A percentile compares a stretch with the other conserved stretches of the same genome.
Evolutionary conservation across 2,888 invertebrate species (phyloP).

Genomic region (Xanthorhoe designata): DNA sequence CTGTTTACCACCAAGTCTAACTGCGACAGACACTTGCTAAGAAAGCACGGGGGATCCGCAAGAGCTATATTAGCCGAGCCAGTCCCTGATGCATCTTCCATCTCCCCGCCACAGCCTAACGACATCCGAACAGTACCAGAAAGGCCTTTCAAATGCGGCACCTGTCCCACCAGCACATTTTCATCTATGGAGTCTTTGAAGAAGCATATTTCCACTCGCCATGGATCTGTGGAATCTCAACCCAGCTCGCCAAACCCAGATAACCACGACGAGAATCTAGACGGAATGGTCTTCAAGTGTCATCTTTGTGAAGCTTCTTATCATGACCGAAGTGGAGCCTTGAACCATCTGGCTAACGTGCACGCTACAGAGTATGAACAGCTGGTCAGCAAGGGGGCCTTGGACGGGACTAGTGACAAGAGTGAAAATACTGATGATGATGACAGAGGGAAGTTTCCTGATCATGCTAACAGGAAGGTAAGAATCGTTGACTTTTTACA

Average conservation of each 20-base stretch:
- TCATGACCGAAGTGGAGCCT: conserved; percentile 90
- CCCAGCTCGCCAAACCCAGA: conserved; percentile 75
- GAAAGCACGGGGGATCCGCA: conserved; percentile 90
- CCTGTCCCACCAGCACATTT: conserved; percentile 93
- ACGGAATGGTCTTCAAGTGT: conserved; percentile 94
- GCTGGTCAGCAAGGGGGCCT: conserved; percentile 92
- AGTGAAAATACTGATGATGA: conserved; percentile 89
- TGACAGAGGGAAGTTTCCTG: conserved; percentile 92
- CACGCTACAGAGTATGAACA: conserved; percentile 93
- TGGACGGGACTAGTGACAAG: conserved; percentile 83
- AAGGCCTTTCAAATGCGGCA: conserved; percentile 91
- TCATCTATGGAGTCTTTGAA: conserved; percentile 91
- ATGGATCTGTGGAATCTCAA: conserved; percentile 80
- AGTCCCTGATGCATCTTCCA: conserved; percentile 57
- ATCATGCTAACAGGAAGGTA: conserved; percentile 94
- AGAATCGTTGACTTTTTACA: conserved; percentile 36
- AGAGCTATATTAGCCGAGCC: conserved; percentile 76
- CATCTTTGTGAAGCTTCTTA: conserved; percentile 96
- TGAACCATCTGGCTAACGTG: conserved; percentile 91
- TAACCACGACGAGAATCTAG: conserved; percentile 59
- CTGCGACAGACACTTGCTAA: conserved; percentile 96
- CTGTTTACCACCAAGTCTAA: conserved; percentile 99
- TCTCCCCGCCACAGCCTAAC: conserved; percentile 63
- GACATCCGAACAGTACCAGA: conserved; percentile 89
- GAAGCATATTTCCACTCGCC: conserved; percentile 91